Evolutionary conservation across 2,888 invertebrate species (phyloP).

Genomic region (Orthonevra nobilis): DNA sequence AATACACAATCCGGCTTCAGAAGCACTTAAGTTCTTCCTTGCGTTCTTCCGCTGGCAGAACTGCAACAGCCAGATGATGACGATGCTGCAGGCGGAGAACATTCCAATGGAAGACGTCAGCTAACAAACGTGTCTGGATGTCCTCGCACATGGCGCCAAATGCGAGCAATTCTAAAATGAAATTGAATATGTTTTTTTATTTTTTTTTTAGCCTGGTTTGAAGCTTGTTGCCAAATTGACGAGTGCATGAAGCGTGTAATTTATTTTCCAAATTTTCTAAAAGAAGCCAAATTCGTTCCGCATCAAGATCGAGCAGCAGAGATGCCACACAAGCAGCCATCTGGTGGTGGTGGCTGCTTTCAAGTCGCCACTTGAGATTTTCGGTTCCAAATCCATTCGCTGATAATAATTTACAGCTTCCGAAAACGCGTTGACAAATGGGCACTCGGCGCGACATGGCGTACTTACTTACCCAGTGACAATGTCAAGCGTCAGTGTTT

Average conservation of each 20-base stretch:
- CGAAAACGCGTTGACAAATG: constrained; percentile 63
- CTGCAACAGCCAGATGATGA: constrained; percentile 29
- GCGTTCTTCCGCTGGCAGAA: neutral
- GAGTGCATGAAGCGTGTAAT: too few species aligned
- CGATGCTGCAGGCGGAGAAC: neutral
- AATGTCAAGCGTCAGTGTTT: too few species aligned
- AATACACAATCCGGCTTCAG: constrained; percentile 30
- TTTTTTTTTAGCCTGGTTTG: constrained; percentile 6
- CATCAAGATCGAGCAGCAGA: constrained; percentile 21
- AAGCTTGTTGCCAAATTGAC: too few species aligned
- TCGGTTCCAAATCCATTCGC: constrained; percentile 32
- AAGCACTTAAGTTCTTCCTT: constrained; percentile 16
- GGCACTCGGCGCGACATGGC: constrained; percentile 47
- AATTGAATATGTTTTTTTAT: constrained; percentile 38
- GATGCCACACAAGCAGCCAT: constrained; percentile 41
- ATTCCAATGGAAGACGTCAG: neutral
- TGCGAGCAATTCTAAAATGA: constrained; percentile 39
- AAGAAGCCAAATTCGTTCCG: neutral
- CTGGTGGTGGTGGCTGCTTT: constrained; percentile 45
- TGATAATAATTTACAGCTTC: constrained; percentile 68
- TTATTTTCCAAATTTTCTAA: too few species aligned
- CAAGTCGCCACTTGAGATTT: constrained; percentile 57
- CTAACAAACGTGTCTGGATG: constrained; percentile 11
- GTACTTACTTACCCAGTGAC: constrained; percentile 13
- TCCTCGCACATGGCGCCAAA: constrained; percentile 54